Evolutionary conservation across 2,797 vertebrate genomes (phyloP).

Genomic region (Falco cherrug): DNA sequence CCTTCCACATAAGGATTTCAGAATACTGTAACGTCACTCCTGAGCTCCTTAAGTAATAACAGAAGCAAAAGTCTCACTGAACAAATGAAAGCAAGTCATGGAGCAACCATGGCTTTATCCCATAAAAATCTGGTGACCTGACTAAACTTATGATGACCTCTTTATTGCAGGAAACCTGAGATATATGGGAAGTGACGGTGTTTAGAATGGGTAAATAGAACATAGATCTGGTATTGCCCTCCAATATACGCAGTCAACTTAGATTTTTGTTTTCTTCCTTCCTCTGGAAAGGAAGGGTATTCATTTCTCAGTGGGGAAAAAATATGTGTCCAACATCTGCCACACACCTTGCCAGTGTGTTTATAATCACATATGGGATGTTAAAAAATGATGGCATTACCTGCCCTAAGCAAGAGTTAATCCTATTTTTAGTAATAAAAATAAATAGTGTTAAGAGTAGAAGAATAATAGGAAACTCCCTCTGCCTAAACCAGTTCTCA

Average conservation of each 20-base stretch:
- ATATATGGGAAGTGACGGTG: background rate
- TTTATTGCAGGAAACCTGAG: background rate
- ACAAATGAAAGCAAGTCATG: background rate
- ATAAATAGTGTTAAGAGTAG: background rate
- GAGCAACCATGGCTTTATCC: background rate
- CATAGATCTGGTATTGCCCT: background rate
- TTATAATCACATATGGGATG: background rate
- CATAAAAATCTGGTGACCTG: background rate
- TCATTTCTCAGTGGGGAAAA: background rate
- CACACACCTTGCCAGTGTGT: background rate
- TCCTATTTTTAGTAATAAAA: background rate
- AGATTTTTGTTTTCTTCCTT: background rate
- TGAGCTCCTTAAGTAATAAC: background rate
- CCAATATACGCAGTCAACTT: background rate
- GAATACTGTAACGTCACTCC: background rate
- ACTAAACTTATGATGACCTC: background rate
- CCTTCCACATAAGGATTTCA: background rate
- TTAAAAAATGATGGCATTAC: background rate
- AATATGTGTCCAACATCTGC: background rate
- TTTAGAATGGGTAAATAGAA: background rate
- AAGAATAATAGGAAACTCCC: background rate
- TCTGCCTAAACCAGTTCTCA: background rate
- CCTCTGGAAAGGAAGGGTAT: background rate
- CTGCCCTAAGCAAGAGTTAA: background rate
- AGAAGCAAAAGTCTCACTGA: background rate